Conservation (phyloP, 1,140 invertebrate genomes). For the Caenorhabditis latens region DNA sequence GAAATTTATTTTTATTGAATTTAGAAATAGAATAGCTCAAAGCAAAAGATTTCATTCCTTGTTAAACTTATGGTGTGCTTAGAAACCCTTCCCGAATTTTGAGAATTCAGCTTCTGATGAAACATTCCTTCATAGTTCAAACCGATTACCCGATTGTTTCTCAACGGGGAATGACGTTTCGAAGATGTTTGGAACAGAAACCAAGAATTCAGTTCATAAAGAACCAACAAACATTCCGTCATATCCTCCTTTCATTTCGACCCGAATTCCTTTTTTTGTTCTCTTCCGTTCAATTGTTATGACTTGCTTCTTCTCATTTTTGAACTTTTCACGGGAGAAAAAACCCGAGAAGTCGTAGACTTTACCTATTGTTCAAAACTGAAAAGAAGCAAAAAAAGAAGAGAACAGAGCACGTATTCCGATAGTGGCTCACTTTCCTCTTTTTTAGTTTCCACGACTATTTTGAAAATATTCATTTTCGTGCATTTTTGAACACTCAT, state of each 20-base stretch:
- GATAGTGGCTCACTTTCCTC: not conserved
- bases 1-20: no score
- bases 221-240: constrained; percentile 23
- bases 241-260: not conserved
- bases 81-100: no score
- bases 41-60: no score
- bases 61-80: no score
- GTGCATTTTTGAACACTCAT: not conserved
- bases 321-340: constrained; percentile 35
- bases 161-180: not conserved
- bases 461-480: not conserved
- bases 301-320: not conserved
- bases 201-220: not conserved
- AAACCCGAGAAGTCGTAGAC: constrained; percentile 11
- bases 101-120: no score
- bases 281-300: constrained; percentile 31
- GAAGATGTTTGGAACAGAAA: not conserved
- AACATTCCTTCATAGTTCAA: no score
- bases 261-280: not conserved
- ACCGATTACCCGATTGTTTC: not conserved
- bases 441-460: not conserved
- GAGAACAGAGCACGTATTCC: not conserved
- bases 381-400: not conserved
- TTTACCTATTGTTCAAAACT: constrained; percentile 40
- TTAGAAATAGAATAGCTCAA: no score